Evolutionary conservation across 2,797 vertebrate genomes (phyloP), one percentile per base, ranked within the genome.

Genomic region (Amniataba percoides): DNA sequence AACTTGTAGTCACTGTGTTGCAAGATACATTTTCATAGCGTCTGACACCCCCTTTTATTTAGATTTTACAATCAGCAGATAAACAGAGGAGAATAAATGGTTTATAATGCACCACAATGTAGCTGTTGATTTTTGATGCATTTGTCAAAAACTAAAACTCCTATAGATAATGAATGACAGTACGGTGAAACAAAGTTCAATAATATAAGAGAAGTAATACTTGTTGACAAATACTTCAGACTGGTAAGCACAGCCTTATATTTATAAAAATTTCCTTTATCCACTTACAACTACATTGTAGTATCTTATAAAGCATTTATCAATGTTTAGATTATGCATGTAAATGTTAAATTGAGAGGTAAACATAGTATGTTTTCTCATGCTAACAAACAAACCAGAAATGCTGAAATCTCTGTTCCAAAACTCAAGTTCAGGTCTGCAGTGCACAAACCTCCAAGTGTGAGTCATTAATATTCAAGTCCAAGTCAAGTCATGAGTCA

Each of bases 401-500:
- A 62, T 62, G 23, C 14, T 42, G 34, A 56, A 40, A 56, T n/a
- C 43, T 43, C 5, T 1, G 40, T 55, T 52, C 34, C 39, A 25
- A 65, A 48, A 51, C 42, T 31, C 15, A 64, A 48, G 45, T 40
- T 57, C 16, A 53, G 39, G 16, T 25, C 64, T 2, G 8, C 21
- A 27, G 25, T 61, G 36, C 18, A 62, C 42, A 48, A 49, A 56
- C 31, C 13, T 53, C 34, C 23, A 56, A 53, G 53, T n/a, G 66
- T 73, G 27, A 67, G 18, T 69, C 61, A 68, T 59, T 45, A 56
- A 56, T 43, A 69, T 71, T 59, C 34, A 71, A 62, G 36, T 51
- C 7, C 13, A 40, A 67, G 57, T 36, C 46, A 42, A 73, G 57
- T 64, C 68, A 59, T 73, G 42, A 76, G 49, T 77, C 64, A 77